Evolutionary conservation across 2,888 invertebrate genomes (phyloP).

Genomic region (Erebia epiphron): DNA sequence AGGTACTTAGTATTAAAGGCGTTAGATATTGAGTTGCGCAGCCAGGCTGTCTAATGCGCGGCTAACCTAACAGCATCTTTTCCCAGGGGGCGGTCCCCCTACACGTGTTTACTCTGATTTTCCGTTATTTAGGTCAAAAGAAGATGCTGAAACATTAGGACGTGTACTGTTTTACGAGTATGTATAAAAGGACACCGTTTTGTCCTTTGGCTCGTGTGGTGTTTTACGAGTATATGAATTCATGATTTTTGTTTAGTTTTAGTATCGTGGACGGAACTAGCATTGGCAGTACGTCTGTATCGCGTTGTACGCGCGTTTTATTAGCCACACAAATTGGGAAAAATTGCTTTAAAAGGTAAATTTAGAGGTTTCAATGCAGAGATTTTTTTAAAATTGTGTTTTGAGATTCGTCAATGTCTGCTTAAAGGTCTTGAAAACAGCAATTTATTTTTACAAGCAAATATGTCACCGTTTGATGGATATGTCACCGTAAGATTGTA

Average conservation of each 20-base stretch:
- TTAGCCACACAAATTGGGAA: too few relatives aligned
- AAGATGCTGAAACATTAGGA: conserved; percentile 34
- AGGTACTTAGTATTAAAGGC: neutral
- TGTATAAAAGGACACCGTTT: conserved; percentile 4
- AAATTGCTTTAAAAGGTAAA: too few relatives aligned
- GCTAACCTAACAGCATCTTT: conserved; percentile 8
- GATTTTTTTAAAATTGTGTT: too few relatives aligned
- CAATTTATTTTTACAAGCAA: too few relatives aligned
- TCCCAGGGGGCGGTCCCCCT: conserved; percentile 33
- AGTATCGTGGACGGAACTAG: neutral
- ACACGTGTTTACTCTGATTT: conserved; percentile 35
- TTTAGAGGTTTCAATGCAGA: too few relatives aligned
- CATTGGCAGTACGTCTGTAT: neutral
- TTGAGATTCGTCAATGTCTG: too few relatives aligned
- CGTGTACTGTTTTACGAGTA: conserved; percentile 9
- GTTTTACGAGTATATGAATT: neutral
- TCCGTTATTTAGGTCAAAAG: conserved; percentile 38
- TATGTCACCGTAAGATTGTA: too few relatives aligned
- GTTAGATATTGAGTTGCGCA: conserved; percentile 2
- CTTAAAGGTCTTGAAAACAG: too few relatives aligned
- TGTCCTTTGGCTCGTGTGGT: neutral
- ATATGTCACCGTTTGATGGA: too few relatives aligned
- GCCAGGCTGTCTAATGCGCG: conserved; percentile 14
- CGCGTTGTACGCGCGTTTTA: too few relatives aligned
- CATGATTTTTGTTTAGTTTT: too few relatives aligned